These are phyloP conservation scores for Formicarius rufipectus DNA, from an alignment of 2,113 vertebrate species.

Conservation along the genomic window DNA sequence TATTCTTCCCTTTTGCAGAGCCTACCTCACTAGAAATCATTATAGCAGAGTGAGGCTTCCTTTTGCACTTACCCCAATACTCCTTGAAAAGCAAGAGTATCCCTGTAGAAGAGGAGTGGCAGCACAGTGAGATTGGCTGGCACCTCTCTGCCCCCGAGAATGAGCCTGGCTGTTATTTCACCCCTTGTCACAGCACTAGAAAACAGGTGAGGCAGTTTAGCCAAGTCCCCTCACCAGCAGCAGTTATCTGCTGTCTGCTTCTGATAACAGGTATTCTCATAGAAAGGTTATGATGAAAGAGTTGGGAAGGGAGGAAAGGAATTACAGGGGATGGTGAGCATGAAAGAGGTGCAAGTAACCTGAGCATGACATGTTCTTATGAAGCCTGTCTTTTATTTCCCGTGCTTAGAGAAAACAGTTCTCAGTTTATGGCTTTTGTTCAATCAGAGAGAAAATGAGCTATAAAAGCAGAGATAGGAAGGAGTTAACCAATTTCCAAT, in stretches of 20 bases:
- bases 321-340: background rate
- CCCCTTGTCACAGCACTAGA: background rate
- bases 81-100: background rate
- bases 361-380: background rate
- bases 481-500: constrained; percentile 68
- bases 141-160: background rate
- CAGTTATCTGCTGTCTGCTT: background rate
- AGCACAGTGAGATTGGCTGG: background rate
- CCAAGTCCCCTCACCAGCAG: background rate
- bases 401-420: constrained; percentile 53
- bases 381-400: constrained; percentile 47
- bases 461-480: constrained; percentile 62
- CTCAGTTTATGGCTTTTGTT: constrained; percentile 55
- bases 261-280: background rate
- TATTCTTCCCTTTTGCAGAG: background rate
- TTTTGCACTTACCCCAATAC: background rate
- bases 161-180: background rate
- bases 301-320: background rate
- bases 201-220: background rate
- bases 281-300: background rate
- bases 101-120: background rate
- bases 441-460: constrained; percentile 59
- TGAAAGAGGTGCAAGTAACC: background rate
- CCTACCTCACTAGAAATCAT: background rate
- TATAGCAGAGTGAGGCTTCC: background rate